Evolutionary conservation across 2,113 vertebrate species (phyloP), one percentile per base, ranked within the genome.

Genomic region (Myanophis thanlyinensis): DNA sequence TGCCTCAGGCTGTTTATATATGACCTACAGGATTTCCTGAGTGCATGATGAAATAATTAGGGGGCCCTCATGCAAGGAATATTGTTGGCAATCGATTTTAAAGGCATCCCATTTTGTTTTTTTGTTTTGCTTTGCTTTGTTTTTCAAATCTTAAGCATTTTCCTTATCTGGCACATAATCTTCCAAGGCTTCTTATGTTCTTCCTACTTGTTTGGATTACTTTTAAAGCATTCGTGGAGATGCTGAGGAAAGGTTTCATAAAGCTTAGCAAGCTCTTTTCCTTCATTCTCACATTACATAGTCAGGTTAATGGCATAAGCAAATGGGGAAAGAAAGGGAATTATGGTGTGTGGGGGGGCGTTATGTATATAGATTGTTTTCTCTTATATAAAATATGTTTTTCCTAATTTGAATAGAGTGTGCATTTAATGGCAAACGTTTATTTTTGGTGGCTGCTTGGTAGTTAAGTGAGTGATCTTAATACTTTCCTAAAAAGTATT

Each of bases 31-130:
- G 98, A 98, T 98, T 98, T 98, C 98, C 98, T 98, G 98, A 86
- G 98, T 97, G 97, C 98, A 98, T 98, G 98, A 98, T 98, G 98
- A 98, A 98, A 98, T 98, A 98, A 98, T 98, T 98, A 98, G 96
- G 98, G 97, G 98, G 97, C 98, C 97, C 90, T 97, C 94, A 87
- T 95, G 95, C 93, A 96, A 96, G 97, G 97, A 98, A 95, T 95
- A 96, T 95, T 92, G 96, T 95, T 98, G 96, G 30, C 48, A 97
- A 96, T 96, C 95, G 96, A 95, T 97, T 97, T 96, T 96, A 97
- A 96, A 96, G 94, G 96, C 96, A 96, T 97, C 97, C 96, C 96
- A 96, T 96, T 96, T 80, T 91, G 90, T 56, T 91, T 85, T 85
- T 89, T 47, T 85, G 25, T 86, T 73, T 90, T 25, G 35, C 12